Percentiles rank a stretch among this genome's conserved stretches.
phyloP scores from a whole-genome alignment of 2,113 vertebrate genomes.

The Rattus norvegicus region GRCr8 NC_086036.1:54689501-54690000 shows the following conservation, averaged over 20 bases:
- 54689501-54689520: conserved; percentile 56
- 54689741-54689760: conserved; percentile 14
- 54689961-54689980: neutral
- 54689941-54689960: neutral
- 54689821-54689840: neutral
- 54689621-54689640: conserved; percentile 41
- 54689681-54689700: neutral
- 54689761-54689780: conserved; percentile 12
- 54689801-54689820: neutral
- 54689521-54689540: conserved; percentile 45
- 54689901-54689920: neutral
- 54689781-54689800: conserved; percentile 45
- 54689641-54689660: neutral
- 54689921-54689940: neutral
- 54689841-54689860: neutral
- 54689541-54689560: conserved; percentile 28
- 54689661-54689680: conserved; percentile 14
- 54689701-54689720: neutral
- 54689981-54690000: neutral
- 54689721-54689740: neutral
- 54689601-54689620: conserved; percentile 18
- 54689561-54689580: conserved; percentile 26
- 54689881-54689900: neutral
- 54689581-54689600: conserved; percentile 18
- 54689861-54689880: neutral